Evolutionary conservation across 1,140 invertebrate species (phyloP).

Genomic region (Chymomyza costata): DNA sequence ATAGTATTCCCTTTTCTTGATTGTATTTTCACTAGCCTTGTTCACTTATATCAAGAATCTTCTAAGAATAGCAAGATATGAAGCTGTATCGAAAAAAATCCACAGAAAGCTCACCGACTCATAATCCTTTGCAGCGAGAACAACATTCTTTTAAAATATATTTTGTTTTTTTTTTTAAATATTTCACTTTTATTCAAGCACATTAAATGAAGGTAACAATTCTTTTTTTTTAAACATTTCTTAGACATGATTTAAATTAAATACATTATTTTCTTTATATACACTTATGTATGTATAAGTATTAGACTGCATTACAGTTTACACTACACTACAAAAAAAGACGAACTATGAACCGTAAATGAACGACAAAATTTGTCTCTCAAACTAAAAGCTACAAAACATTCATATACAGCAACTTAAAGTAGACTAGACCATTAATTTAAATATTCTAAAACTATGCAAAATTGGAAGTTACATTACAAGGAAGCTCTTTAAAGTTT

Average conservation of each 20-base stretch:
- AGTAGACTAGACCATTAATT: constrained; percentile 69
- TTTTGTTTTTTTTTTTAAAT: constrained; percentile 13
- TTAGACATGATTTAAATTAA: no score
- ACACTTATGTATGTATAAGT: constrained; percentile 6
- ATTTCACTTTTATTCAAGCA: constrained; percentile 56
- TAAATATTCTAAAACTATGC: constrained; percentile 51
- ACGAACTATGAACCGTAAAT: constrained; percentile 5
- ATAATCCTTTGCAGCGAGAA: no score
- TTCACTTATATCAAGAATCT: no score
- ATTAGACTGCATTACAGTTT: constrained; percentile 42
- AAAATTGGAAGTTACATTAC: constrained; percentile 45
- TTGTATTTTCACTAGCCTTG: no score
- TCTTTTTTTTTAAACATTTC: constrained; percentile 53
- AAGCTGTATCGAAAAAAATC: no score
- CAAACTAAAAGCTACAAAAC: background rate
- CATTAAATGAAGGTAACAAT: constrained; percentile 68
- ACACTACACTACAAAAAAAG: constrained; percentile 18
- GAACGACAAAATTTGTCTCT: background rate
- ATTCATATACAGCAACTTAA: constrained; percentile 42
- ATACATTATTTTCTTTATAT: constrained; percentile 15
- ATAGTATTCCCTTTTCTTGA: no score
- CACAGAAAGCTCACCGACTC: no score
- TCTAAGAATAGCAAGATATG: no score
- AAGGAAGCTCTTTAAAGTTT: constrained; percentile 66
- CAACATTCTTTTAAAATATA: background rate